Percentiles rank a stretch among this genome's conserved stretches.
These are phyloP conservation scores for Oryzias melastigma DNA, from an alignment of 2,113 vertebrate species.

Conservation along the genomic window DNA sequence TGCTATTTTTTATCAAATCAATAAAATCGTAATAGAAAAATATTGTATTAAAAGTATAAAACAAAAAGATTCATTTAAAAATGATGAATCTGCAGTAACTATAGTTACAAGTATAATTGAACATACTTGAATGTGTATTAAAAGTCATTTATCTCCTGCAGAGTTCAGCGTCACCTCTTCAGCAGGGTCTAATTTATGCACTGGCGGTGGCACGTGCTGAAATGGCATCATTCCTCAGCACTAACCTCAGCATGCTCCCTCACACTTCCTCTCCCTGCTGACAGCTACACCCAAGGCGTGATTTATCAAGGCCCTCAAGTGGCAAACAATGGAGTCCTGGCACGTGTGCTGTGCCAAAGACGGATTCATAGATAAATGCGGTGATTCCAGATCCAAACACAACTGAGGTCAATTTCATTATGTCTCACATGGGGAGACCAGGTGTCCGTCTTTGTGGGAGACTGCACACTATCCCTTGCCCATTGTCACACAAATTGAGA, in stretches of 20 bases:
- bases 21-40: no score
- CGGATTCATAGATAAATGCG: slow-evolving; percentile 65
- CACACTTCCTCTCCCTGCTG: slow-evolving; percentile 56
- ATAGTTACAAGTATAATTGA: no score
- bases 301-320: slow-evolving; percentile 68
- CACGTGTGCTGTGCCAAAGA: slow-evolving; percentile 45
- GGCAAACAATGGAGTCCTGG: slow-evolving; percentile 44
- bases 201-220: slow-evolving; percentile 57
- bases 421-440: slow-evolving; percentile 17
- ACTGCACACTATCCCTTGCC: neutral
- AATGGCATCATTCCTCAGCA: slow-evolving; percentile 73
- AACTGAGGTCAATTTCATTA: slow-evolving; percentile 43
- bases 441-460: neutral
- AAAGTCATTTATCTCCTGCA: slow-evolving; percentile 66
- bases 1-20: no score
- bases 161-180: slow-evolving; percentile 56
- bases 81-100: no score
- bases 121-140: slow-evolving; percentile 18
- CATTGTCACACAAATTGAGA: slow-evolving; percentile 26
- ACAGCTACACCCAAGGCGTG: slow-evolving; percentile 57
- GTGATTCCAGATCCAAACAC: slow-evolving; percentile 47
- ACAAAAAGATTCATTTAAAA: no score
- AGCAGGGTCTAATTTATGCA: slow-evolving; percentile 74
- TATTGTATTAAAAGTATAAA: no score
- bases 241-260: slow-evolving; percentile 57